Conservation (phyloP, 2,888 invertebrate species). For the Hipparchia sbordonii region DNA sequence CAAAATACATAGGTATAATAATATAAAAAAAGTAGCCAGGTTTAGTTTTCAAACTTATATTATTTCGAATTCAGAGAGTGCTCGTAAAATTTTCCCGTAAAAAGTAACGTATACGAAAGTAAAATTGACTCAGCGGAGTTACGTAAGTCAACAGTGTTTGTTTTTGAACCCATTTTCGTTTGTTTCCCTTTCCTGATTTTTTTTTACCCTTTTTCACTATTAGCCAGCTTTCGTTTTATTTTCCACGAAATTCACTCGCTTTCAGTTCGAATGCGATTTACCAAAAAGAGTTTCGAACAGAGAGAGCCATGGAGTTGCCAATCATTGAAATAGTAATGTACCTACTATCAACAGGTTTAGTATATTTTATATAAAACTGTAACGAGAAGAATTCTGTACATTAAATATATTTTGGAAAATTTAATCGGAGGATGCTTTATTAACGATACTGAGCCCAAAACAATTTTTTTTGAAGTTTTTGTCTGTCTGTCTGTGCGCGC, state of each 20-base stretch:
- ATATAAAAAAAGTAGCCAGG: too few relatives aligned
- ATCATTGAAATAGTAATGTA: conserved; percentile 10
- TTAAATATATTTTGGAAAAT: too few relatives aligned
- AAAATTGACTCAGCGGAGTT: conserved; percentile 18
- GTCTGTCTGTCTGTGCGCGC: too few relatives aligned
- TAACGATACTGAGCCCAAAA: too few relatives aligned
- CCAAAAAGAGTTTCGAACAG: conserved; percentile 43
- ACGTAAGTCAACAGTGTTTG: conserved; percentile 22
- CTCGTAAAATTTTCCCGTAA: not conserved
- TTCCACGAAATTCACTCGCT: conserved; percentile 51
- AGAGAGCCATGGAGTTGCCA: conserved; percentile 36
- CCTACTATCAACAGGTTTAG: conserved; percentile 1
- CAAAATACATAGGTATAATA: too few relatives aligned
- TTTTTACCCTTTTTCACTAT: conserved; percentile 39
- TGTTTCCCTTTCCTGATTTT: conserved; percentile 33
- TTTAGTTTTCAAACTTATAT: too few relatives aligned
- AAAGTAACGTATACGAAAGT: conserved; percentile 11
- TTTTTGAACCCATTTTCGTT: conserved; percentile 33
- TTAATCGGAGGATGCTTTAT: too few relatives aligned
- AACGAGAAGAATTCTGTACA: too few relatives aligned
- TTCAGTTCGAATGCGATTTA: conserved; percentile 46
- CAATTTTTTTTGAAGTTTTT: too few relatives aligned
- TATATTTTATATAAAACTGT: too few relatives aligned
- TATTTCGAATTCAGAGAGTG: not conserved
- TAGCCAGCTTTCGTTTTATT: conserved; percentile 45